These are phyloP conservation scores for Idaea aversata DNA, from an alignment of 2,888 invertebrate genomes.

Conservation along the genomic window DNA sequence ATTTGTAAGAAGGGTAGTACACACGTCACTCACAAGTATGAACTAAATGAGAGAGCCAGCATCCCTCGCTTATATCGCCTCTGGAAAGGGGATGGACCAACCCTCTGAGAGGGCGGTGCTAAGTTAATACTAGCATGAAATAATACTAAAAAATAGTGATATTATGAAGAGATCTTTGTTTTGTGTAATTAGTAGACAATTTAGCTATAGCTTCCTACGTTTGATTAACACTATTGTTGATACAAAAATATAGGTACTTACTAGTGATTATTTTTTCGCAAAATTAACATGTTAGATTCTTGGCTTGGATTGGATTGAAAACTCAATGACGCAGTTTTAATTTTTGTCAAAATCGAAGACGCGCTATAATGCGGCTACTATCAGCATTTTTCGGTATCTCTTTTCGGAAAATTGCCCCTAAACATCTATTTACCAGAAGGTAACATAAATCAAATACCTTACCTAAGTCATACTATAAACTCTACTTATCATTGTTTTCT, in stretches of 20 bases:
- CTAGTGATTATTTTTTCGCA: too few species aligned
- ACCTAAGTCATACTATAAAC: background rate
- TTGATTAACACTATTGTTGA: background rate
- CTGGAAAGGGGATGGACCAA: conserved; percentile 52
- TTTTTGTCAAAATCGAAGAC: too few species aligned
- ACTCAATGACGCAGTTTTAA: too few species aligned
- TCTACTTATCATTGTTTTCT: background rate
- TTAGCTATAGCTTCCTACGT: background rate
- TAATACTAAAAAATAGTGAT: background rate
- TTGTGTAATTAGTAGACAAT: background rate
- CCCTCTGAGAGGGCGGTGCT: conserved; percentile 61
- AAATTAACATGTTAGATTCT: too few species aligned
- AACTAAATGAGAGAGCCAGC: conserved; percentile 36
- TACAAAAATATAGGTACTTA: too few species aligned
- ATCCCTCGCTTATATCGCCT: conserved; percentile 64
- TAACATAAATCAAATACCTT: background rate
- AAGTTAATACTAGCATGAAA: conserved; percentile 9
- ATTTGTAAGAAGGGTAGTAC: background rate
- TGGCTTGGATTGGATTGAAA: too few species aligned
- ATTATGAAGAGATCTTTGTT: background rate
- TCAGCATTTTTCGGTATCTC: too few species aligned
- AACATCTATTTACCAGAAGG: too few species aligned
- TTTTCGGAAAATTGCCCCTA: too few species aligned
- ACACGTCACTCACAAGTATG: background rate
- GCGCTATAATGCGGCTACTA: too few species aligned